Base-by-base conservation (phyloP, 2,888 invertebrate species). In the Syritta pipiens region DNA sequence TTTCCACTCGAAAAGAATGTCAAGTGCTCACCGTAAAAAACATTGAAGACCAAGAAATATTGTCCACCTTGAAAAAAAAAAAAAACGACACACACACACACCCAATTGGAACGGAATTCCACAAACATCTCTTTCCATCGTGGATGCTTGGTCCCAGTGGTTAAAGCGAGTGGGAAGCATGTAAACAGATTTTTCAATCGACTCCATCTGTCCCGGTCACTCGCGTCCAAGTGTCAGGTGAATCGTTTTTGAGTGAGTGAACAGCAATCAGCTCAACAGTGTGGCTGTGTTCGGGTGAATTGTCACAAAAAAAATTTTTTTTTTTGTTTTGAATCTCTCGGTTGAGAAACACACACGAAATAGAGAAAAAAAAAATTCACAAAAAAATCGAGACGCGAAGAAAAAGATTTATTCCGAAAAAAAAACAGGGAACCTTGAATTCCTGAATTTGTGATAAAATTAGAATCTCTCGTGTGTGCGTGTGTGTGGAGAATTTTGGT, bases 351-450 rank as follows among this genome's bases (percentile, higher is more conserved):
- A n/a, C n/a, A n/a, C n/a, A n/a, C n/a, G n/a, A n/a, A 19, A 28
- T 9, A 17, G 28, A 9, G 7, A 35, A 10, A 55, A 51, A 46
- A 35, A 28, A 44, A 51, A 37, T 35, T 9, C 35, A 24, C 40
- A 46, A 59, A 44, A 20, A 62, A 44, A 53, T n/a, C 26, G 20
- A 53, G 65, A 35, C 22, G 14, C 44, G 63, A 63, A 65, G 22
- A 77, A 53, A 77, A 67, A 72, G 51, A 44, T 53, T 72, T n/a
- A n/a, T n/a, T 77, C 67, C 67, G 49, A 65, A 67, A 74, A 67
- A 68, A 60, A 40, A 51, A 67, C 72, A 57, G 62, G 79, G 28
- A 79, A 79, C 79, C 79, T 79, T 79, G 79, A 79, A 79, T 79
- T 79, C 74, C 79, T 62, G 74, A 46, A 71, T 71, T 62, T 71